Evolutionary conservation across 1,140 invertebrate genomes (phyloP).

Genomic region (Heliconius hermathena): DNA sequence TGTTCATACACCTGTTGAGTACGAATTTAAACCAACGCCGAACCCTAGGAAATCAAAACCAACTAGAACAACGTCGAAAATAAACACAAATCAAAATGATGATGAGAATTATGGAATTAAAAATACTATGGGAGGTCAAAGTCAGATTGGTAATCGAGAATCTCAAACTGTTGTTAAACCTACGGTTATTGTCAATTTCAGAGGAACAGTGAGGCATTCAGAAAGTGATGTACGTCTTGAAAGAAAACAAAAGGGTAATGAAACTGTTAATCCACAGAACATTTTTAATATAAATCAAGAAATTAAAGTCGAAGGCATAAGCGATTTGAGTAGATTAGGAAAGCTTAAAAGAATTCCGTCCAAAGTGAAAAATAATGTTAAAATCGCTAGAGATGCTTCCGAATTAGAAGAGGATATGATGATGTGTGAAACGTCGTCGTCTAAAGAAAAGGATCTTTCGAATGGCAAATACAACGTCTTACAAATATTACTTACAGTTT

Average conservation of each 20-base stretch:
- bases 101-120: conserved; percentile 46
- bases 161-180: conserved; percentile 78
- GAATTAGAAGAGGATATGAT: conserved; percentile 61
- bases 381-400: neutral
- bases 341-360: neutral
- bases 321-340: neutral
- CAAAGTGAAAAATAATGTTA: neutral
- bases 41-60: conserved; percentile 59
- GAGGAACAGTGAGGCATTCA: conserved; percentile 66
- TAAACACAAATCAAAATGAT: conserved; percentile 50
- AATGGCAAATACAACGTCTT: conserved; percentile 37
- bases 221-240: conserved; percentile 72
- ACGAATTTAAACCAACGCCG: conserved; percentile 42
- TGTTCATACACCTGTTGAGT: conserved; percentile 53
- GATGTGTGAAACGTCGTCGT: conserved; percentile 58
- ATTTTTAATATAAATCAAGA: conserved; percentile 78
- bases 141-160: conserved; percentile 77
- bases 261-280: conserved; percentile 56
- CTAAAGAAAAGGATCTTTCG: conserved; percentile 33
- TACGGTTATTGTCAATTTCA: conserved; percentile 76
- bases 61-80: conserved; percentile 43
- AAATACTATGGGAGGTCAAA: conserved; percentile 71
- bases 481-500: conserved; percentile 56
- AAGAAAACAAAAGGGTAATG: conserved; percentile 51
- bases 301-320: conserved; percentile 62